Evolutionary conservation across 1,140 invertebrate species (phyloP).

Genomic region (Aricia agestis): DNA sequence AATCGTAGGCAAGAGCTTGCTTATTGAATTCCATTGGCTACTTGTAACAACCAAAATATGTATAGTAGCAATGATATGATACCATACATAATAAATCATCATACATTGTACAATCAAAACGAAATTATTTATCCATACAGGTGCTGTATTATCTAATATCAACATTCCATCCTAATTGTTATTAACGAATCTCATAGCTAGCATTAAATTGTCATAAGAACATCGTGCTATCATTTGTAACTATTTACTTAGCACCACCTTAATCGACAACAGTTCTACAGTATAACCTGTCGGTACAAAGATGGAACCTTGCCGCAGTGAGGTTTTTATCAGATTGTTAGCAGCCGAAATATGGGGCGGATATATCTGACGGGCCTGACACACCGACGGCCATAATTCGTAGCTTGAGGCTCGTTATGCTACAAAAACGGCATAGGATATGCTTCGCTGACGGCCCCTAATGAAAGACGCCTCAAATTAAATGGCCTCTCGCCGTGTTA

Average conservation of each 20-base stretch:
- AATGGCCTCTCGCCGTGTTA: neutral
- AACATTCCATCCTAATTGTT: conserved; percentile 51
- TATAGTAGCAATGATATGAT: neutral
- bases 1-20: too few species aligned
- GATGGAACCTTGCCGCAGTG: conserved; percentile 42
- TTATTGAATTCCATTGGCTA: too few species aligned
- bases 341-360: conserved; percentile 57
- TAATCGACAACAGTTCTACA: conserved; percentile 37
- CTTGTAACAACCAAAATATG: neutral
- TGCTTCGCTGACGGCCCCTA: conserved; percentile 55
- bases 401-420: conserved; percentile 63
- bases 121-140: conserved; percentile 20
- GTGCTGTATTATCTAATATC: conserved; percentile 26
- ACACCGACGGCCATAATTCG: conserved; percentile 60
- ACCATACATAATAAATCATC: neutral
- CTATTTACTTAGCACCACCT: conserved; percentile 28
- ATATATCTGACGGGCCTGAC: conserved; percentile 68
- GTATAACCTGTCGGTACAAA: conserved; percentile 17
- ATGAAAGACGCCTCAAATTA: conserved; percentile 42
- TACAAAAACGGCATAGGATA: conserved; percentile 64
- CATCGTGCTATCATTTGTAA: conserved; percentile 53
- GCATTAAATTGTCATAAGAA: conserved; percentile 69
- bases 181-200: conserved; percentile 53
- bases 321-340: conserved; percentile 50
- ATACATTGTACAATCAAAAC: neutral